Evolutionary conservation across 2,113 vertebrate genomes (phyloP), one percentile per base, ranked within the genome.

Genomic region (Gopherus flavomarginatus): DNA sequence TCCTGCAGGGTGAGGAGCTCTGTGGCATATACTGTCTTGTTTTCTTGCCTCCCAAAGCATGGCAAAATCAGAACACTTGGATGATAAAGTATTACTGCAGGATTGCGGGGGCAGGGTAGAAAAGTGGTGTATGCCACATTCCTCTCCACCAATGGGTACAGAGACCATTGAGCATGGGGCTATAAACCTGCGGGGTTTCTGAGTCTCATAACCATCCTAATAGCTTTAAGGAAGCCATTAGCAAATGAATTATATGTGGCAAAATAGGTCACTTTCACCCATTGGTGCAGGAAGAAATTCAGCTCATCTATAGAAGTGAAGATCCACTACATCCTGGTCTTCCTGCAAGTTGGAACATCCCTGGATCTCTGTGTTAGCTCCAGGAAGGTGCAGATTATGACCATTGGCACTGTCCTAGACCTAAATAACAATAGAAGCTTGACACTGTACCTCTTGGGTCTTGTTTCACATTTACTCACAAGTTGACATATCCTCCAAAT

Each of bases 1-100:
- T 62, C 27, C 57, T 62, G 57, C 57, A 13, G 57, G 29, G 27
- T 62, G 27, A 62, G 59, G 16, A 35, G 29, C 35, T 62, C 29
- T 31, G 59, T 35, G 59, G 59, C 2, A 2, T 5, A 0, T 3
- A 0, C 62, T 85, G 31, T 57, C 26, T 22, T 52, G 5, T 6
- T 87, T 88, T 93, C 69, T 21, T 42, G 69, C 11, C 35, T 14
- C 49, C 17, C 44, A 88, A 90, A 88, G 22, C 42, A 78, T 81
- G 52, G 75, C 11, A 75, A 42, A 75, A 75, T 42, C 17, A 21
- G n/a, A 42, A 75, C 38, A 75, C 19, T 75, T 75, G 9, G 69
- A 21, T 42, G 8, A 24, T 42, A 42, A 42, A 42, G n/a, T 75
- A 38, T 75, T 75, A n/a, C 27, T 88, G 35, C 42, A 86, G 9